These are phyloP conservation scores for Aphis craccivora DNA, from an alignment of 1,140 invertebrate genomes.

Conservation along the genomic window DNA sequence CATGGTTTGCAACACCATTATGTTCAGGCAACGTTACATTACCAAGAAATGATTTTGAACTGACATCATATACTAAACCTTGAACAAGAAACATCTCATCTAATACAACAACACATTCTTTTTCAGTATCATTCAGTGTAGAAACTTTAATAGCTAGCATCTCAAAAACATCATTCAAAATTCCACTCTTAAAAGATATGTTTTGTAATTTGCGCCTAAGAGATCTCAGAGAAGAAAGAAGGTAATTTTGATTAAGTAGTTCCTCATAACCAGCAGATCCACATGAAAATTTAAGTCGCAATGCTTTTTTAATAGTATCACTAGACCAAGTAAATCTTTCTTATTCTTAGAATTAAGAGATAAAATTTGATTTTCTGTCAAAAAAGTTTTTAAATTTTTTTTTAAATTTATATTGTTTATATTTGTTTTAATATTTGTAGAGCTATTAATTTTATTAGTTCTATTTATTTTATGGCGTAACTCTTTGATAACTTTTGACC, in stretches of 20 bases:
- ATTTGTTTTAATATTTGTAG: not conserved
- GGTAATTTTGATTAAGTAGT: not conserved
- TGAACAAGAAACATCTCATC: not conserved
- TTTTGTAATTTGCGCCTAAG: not conserved
- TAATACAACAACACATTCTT: not conserved
- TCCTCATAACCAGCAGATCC: conserved; percentile 3
- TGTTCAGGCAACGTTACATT: not conserved
- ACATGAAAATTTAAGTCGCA: not conserved
- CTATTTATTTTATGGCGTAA: not conserved
- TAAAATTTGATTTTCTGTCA: not conserved
- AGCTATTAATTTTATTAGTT: not conserved
- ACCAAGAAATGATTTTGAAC: not conserved
- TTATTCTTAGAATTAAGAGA: conserved; percentile 1
- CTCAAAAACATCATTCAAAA: not conserved
- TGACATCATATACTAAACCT: not conserved
- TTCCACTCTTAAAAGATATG: not conserved
- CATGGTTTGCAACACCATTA: not conserved
- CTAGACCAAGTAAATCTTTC: not conserved
- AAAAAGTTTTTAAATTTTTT: not conserved
- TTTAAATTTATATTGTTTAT: too few relatives aligned
- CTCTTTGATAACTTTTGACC: not conserved
- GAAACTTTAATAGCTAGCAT: not conserved
- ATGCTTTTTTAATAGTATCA: conserved; percentile 5
- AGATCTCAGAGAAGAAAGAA: not conserved
- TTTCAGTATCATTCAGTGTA: conserved; percentile 18